Conservation (phyloP, 2,797 vertebrate species). For the Australoheros facetus region DNA sequence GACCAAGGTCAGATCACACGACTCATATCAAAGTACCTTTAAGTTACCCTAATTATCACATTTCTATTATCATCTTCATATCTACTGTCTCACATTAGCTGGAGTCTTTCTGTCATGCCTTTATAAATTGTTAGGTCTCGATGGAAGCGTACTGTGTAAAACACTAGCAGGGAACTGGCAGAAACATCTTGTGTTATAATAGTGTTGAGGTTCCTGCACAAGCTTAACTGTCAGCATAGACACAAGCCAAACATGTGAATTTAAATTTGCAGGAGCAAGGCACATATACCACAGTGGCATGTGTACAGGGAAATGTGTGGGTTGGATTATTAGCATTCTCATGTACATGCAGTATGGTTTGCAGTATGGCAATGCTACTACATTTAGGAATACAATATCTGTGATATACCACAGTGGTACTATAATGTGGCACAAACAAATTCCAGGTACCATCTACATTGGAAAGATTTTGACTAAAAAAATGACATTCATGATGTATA, state of each 20-base stretch:
- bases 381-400: neutral
- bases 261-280: neutral
- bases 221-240: neutral
- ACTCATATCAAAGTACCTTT: slow-evolving; percentile 16
- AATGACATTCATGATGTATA: neutral
- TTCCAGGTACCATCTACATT: neutral
- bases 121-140: slow-evolving; percentile 44
- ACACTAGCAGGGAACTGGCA: slow-evolving; percentile 23
- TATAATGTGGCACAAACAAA: neutral
- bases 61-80: slow-evolving; percentile 19
- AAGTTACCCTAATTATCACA: slow-evolving; percentile 25
- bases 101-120: slow-evolving; percentile 17
- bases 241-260: neutral
- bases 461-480: neutral
- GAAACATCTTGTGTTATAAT: slow-evolving; percentile 41
- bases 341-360: neutral
- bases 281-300: neutral
- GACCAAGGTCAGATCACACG: slow-evolving; percentile 16
- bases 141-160: slow-evolving; percentile 40
- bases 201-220: neutral
- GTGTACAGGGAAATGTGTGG: neutral
- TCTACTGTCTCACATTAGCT: neutral
- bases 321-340: neutral
- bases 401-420: neutral
- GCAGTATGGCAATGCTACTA: too few species aligned